Conservation (phyloP, 2,797 vertebrate genomes). For the Xerus rutilus region DNA sequence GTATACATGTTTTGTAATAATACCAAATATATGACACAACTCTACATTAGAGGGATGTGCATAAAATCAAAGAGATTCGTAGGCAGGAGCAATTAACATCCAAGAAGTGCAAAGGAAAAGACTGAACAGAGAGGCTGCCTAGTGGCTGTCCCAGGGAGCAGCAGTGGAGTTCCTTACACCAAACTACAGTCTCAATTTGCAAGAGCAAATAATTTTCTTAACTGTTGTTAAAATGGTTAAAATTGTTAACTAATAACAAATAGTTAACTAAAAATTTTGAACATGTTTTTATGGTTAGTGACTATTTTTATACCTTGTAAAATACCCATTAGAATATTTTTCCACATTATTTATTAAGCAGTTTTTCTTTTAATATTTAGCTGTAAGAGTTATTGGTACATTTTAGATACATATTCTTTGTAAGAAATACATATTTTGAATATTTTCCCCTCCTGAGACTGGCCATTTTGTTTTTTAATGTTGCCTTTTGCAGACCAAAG, state of each 20-base stretch:
- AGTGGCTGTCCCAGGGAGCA: background rate
- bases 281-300: background rate
- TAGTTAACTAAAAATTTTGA: background rate
- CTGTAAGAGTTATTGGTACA: background rate
- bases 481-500: background rate
- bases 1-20: conserved; percentile 51
- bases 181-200: background rate
- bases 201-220: background rate
- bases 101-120: background rate
- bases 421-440: background rate
- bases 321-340: background rate
- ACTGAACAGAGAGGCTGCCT: background rate
- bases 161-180: background rate
- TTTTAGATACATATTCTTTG: background rate
- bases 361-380: background rate
- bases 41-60: background rate
- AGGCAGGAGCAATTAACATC: background rate
- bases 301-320: background rate
- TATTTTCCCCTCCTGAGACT: background rate
- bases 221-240: too few species aligned
- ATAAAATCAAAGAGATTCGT: background rate
- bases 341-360: background rate
- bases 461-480: background rate
- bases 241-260: too few species aligned
- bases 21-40: background rate